A percentile compares a stretch with the other conserved stretches of the same genome.
Evolutionary conservation across 2,888 invertebrate genomes (phyloP).

Genomic region (Bellardia pandia): DNA sequence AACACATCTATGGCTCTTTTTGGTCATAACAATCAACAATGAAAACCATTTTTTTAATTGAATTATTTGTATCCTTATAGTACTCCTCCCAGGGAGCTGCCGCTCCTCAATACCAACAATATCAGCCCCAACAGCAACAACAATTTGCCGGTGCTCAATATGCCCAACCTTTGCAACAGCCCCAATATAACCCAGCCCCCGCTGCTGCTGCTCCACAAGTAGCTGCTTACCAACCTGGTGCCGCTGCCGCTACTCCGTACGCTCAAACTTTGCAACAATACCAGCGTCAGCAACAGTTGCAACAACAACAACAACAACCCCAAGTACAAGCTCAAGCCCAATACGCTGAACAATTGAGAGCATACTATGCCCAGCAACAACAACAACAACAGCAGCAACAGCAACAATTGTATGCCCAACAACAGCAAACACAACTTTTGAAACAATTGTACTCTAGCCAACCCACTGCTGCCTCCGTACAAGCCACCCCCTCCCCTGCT

Average conservation of each 20-base stretch:
- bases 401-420: constrained; percentile 75
- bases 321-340: constrained; percentile 75
- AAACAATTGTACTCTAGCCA: constrained; percentile 78
- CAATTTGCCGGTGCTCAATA: constrained; percentile 63
- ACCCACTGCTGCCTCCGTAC: constrained; percentile 51
- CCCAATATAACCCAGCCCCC: constrained; percentile 73
- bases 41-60: neutral
- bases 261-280: constrained; percentile 75
- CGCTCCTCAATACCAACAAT: constrained; percentile 57
- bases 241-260: constrained; percentile 65
- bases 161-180: constrained; percentile 72
- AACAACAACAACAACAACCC: constrained; percentile 76
- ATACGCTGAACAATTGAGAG: constrained; percentile 79
- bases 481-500: constrained; percentile 63
- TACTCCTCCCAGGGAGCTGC: constrained; percentile 58
- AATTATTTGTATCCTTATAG: constrained; percentile 49
- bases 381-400: constrained; percentile 77
- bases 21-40: neutral
- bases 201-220: constrained; percentile 52
- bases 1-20: neutral
- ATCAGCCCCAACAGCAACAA: constrained; percentile 62
- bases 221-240: constrained; percentile 56
- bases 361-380: constrained; percentile 78
- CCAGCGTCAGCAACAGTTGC: constrained; percentile 72
- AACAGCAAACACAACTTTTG: constrained; percentile 76